Evolutionary conservation across 2,888 invertebrate species (phyloP).

Genomic region (Campaea margaritaria): DNA sequence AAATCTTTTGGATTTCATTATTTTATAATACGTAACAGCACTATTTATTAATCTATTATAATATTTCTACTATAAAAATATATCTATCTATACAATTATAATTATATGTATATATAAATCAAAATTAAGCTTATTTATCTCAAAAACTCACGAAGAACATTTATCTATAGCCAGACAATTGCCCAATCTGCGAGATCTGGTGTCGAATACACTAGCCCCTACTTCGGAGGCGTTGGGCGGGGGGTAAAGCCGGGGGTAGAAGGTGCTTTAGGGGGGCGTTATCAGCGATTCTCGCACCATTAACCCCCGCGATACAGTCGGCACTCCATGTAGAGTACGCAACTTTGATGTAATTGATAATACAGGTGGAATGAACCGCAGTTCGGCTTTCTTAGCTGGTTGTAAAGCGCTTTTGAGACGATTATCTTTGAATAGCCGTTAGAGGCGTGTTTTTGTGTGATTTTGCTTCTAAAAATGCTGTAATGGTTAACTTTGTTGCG

Average conservation of each 20-base stretch:
- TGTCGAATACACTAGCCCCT: constrained; percentile 56
- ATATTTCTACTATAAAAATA: no score
- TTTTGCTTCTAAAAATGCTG: background rate
- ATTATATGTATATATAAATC: background rate
- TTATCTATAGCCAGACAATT: constrained; percentile 77
- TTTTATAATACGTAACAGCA: no score
- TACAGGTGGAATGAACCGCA: constrained; percentile 52
- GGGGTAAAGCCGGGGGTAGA: constrained; percentile 25
- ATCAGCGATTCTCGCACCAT: constrained; percentile 78
- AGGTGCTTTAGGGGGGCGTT: constrained; percentile 49
- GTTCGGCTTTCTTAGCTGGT: constrained; percentile 37
- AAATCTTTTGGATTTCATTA: no score
- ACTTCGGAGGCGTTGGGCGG: constrained; percentile 32
- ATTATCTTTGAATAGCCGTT: constrained; percentile 5
- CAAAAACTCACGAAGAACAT: constrained; percentile 28
- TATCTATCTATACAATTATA: background rate
- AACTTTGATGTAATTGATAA: constrained; percentile 67
- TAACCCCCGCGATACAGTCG: constrained; percentile 80
- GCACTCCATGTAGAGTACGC: constrained; percentile 75
- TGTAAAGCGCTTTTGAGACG: constrained; percentile 19
- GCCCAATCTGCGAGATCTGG: constrained; percentile 70
- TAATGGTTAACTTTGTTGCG: background rate
- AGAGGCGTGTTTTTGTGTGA: background rate
- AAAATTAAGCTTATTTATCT: background rate
- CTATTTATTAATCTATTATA: no score